These are phyloP conservation scores for Antheraea yamamai DNA, from an alignment of 2,888 invertebrate genomes.

Conservation along the genomic window DNA sequence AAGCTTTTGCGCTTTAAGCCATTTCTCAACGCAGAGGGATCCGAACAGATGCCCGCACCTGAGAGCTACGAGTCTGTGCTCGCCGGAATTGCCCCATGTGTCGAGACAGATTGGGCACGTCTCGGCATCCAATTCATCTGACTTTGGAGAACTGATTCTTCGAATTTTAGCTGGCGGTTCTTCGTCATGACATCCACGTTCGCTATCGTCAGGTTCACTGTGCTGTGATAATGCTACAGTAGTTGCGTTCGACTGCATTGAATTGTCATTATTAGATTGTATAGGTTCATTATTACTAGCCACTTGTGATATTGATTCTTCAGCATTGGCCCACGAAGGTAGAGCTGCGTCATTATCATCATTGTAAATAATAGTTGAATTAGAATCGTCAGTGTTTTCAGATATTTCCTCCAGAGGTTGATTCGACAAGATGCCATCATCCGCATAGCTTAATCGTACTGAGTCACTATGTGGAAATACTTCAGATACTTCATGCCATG, in stretches of 20 bases:
- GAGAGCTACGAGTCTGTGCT: constrained; percentile 92
- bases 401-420: background rate
- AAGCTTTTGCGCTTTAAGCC: constrained; percentile 83
- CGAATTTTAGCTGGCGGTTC: constrained; percentile 60
- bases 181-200: constrained; percentile 17
- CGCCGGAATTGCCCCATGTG: constrained; percentile 92
- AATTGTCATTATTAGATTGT: constrained; percentile 13
- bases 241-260: constrained; percentile 14
- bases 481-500: constrained; percentile 1
- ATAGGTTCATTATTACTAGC: background rate
- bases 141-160: constrained; percentile 47
- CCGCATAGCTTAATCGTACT: background rate
- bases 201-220: background rate
- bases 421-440: background rate
- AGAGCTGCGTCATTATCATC: background rate
- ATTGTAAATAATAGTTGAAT: background rate
- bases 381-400: constrained; percentile 17
- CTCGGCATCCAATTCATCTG: constrained; percentile 84
- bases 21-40: constrained; percentile 87
- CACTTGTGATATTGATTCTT: background rate
- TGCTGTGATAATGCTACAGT: background rate
- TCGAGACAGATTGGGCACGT: constrained; percentile 95
- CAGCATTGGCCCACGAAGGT: background rate
- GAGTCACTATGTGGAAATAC: background rate
- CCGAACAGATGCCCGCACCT: constrained; percentile 98